phyloP scores from a whole-genome alignment of 2,888 invertebrate species.

The Orthonychiurus folsomi region DNA sequence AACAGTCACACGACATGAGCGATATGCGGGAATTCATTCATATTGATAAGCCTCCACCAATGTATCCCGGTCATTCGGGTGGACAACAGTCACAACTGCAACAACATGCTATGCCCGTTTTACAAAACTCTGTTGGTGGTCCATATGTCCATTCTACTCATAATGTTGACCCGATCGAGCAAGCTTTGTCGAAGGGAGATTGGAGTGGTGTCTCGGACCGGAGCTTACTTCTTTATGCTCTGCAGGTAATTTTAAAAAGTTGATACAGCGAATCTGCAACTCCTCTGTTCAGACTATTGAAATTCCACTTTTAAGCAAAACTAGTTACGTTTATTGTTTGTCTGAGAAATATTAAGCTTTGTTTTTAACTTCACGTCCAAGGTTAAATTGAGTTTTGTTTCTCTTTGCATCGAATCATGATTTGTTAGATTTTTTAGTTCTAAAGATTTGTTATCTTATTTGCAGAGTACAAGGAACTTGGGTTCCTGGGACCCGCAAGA shows the following conservation, averaged over 20 bases:
- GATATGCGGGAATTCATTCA: constrained; percentile 39
- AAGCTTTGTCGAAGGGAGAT: constrained; percentile 38
- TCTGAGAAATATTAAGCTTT: too few relatives aligned
- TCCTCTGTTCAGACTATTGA: too few relatives aligned
- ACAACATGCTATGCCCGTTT: constrained; percentile 28
- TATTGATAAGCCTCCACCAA: constrained; percentile 39
- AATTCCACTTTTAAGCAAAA: too few relatives aligned
- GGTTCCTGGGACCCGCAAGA: constrained; percentile 40
- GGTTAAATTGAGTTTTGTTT: too few relatives aligned
- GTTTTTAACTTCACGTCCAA: too few relatives aligned
- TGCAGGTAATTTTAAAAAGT: constrained; percentile 31
- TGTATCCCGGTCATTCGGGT: constrained; percentile 36
- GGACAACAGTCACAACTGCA: constrained; percentile 27
- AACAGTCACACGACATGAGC: constrained; percentile 36
- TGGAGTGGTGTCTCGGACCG: constrained; percentile 39
- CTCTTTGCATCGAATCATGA: background rate
- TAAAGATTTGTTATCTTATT: background rate
- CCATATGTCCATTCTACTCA: constrained; percentile 35
- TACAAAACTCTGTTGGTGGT: constrained; percentile 25
- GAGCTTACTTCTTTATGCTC: constrained; percentile 39
- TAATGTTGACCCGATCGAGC: constrained; percentile 38
- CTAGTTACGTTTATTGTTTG: constrained; percentile 5
- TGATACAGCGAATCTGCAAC: too few relatives aligned
- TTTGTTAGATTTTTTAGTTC: background rate
- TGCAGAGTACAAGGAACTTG: constrained; percentile 36